Evolutionary conservation across 2,888 invertebrate species (phyloP).

Genomic region (Homarus gammarus): DNA sequence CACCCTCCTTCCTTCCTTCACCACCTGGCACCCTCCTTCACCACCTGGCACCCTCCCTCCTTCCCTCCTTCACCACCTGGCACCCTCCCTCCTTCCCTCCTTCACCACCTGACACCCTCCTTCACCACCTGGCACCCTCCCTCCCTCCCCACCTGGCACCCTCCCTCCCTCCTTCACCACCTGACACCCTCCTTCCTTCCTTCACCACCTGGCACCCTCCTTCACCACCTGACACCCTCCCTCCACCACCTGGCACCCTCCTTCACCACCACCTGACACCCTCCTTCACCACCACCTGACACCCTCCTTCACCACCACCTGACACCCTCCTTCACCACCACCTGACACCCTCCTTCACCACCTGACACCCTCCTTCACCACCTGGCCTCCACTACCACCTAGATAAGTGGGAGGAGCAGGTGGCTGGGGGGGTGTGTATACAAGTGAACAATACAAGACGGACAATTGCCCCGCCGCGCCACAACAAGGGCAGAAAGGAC

Average conservation of each 20-base stretch:
- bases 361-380: not conserved
- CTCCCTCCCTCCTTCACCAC: not conserved
- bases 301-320: not conserved
- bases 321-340: too few relatives aligned
- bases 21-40: not conserved
- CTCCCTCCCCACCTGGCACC: not conserved
- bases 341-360: too few relatives aligned
- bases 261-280: not conserved
- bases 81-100: too few relatives aligned
- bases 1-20: not conserved
- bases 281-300: not conserved
- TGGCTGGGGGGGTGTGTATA: too few relatives aligned
- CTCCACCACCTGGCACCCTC: not conserved
- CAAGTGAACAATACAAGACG: too few relatives aligned
- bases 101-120: not conserved
- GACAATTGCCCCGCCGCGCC: too few relatives aligned
- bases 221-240: too few relatives aligned
- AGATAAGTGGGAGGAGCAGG: constrained; percentile 4
- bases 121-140: not conserved
- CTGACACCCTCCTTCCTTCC: too few relatives aligned
- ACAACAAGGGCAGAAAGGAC: too few relatives aligned
- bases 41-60: too few relatives aligned
- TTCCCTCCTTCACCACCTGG: not conserved
- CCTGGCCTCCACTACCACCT: not conserved
- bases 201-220: too few relatives aligned